Base-by-base conservation (phyloP, 2,888 invertebrate species). In the Itoplectis maculator region DNA sequence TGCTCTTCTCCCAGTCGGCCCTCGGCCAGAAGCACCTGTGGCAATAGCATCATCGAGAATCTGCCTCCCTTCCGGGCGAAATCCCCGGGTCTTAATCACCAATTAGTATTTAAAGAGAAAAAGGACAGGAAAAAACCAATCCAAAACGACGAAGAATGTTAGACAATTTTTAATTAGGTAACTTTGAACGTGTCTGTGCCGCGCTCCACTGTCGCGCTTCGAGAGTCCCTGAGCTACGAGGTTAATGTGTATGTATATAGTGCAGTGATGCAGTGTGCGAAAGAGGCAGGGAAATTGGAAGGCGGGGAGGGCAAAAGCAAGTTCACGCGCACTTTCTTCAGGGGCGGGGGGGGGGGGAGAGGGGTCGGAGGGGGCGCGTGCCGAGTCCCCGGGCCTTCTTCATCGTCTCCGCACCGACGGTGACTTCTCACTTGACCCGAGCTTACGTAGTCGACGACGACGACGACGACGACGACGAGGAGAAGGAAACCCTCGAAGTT, bases 121-220 rank as follows among this genome's bases (percentile, higher is more conserved):
- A 47, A 15, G 54, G 18, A 63, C 6, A 15, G n/a, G 11, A 18
- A 74, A 63, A 47, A 56, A 65, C 2, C 29, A 29, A 29, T 5
- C 29, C 3, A 29, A 11, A 47, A 37, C 29, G 37, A 20, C 51
- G 42, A 47, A 56, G 49, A 59, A 51, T 54, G 42, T 75, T 74
- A 61, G 72, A 76, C 40, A 61, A 45, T 72, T 82, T 82, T 76
- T 68, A 82, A 82, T 79, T 82, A 76, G 76, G 74, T 68, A 73
- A 79, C 73, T 79, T 76, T 68, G 40, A 37, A 75, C 82, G 70
- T 65, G 61, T 56, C 29, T 65, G 45, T 18, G 15, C 9, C 68
- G 59, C n/a, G 40, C 47, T 75, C 42, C 9, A 37, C 73, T 59
- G 18, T 47, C 20, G 51, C 59, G 66, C 59, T 65, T 42, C 61